Conservation (phyloP, 2,113 vertebrate species). For the Vidua macroura region DNA sequence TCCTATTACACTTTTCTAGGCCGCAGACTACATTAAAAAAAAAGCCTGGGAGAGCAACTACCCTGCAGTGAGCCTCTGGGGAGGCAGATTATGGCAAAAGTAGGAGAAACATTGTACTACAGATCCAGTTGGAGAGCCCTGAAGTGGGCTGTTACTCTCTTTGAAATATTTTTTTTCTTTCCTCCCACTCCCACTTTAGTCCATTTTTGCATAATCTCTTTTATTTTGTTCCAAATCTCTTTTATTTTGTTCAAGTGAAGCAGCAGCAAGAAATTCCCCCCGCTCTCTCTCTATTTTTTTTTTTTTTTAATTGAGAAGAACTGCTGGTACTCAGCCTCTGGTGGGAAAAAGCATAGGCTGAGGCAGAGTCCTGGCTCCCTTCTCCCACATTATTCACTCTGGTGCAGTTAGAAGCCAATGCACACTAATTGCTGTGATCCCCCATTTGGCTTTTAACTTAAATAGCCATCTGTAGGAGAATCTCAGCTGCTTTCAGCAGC, state of each 20-base stretch:
- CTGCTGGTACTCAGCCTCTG: background rate
- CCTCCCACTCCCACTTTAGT: background rate
- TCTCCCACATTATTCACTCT: slow-evolving; percentile 32
- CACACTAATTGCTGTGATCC: slow-evolving; percentile 27
- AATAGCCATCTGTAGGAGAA: slow-evolving; percentile 35
- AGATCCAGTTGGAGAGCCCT: background rate
- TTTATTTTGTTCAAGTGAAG: slow-evolving; percentile 49
- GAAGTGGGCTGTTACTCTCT: slow-evolving; percentile 3
- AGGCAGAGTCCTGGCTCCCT: slow-evolving; percentile 4
- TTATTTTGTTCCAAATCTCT: slow-evolving; percentile 45
- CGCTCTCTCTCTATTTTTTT: background rate
- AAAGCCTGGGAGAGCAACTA: background rate
- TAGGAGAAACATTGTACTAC: background rate
- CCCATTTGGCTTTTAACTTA: slow-evolving; percentile 54
- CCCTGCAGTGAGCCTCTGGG: background rate
- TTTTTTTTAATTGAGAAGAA: background rate
- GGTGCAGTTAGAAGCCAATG: slow-evolving; percentile 34
- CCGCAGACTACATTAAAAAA: background rate
- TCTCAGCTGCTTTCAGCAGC: slow-evolving; percentile 30
- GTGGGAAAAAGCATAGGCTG: slow-evolving; percentile 17
- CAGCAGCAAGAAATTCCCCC: background rate
- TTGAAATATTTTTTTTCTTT: slow-evolving; percentile 31
- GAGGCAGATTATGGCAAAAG: background rate
- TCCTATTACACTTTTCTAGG: background rate
- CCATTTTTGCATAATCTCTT: slow-evolving; percentile 46